phyloP scores from a whole-genome alignment of 1,140 invertebrate genomes.

The Camponotus pennsylvanicus region DNA sequence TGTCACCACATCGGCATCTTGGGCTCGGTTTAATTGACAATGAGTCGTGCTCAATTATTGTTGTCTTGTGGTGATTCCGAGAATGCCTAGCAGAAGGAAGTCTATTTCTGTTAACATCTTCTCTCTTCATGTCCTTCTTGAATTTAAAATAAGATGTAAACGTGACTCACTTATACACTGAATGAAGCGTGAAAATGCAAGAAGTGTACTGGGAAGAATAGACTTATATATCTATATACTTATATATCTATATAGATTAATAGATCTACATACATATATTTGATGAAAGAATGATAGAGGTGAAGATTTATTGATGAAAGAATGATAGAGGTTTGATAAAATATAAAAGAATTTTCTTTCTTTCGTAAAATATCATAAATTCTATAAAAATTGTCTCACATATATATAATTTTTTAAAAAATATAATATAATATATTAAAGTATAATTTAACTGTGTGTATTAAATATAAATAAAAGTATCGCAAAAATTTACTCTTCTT shows the following conservation, averaged over 20 bases:
- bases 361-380: not conserved
- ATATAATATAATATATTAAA: too few species aligned
- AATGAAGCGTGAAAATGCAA: not conserved
- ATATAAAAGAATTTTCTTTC: not conserved
- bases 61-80: slow-evolving; percentile 13
- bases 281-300: not conserved
- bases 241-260: too few species aligned
- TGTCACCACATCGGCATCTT: slow-evolving; percentile 67
- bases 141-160: slow-evolving; percentile 21
- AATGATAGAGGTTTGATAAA: not conserved
- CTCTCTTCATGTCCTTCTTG: not conserved
- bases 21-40: slow-evolving; percentile 29
- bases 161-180: not conserved
- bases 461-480: too few species aligned
- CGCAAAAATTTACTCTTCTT: not conserved
- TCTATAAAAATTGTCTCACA: too few species aligned
- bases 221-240: not conserved
- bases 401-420: too few species aligned
- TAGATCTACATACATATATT: not conserved
- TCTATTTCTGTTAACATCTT: not conserved
- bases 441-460: too few species aligned
- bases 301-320: not conserved
- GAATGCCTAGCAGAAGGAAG: not conserved
- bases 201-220: too few species aligned
- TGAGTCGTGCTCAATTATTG: slow-evolving; percentile 10